Base-by-base conservation (phyloP, 64 coral and sea anemone species). In the Stichodactyla mertensii region DNA sequence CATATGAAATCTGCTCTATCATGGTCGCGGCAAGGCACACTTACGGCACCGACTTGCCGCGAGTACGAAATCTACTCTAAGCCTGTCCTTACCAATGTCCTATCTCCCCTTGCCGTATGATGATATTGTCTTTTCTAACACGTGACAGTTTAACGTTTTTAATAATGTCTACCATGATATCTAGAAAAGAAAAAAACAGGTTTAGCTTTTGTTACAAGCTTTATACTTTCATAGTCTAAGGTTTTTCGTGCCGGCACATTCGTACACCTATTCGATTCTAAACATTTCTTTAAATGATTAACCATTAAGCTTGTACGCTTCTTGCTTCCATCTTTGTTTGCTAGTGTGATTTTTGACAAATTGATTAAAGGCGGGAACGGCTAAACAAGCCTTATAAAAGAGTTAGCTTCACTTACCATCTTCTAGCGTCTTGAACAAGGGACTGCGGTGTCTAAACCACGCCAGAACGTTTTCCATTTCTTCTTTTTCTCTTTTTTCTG, bases 391-490 rank as follows among this genome's bases (percentile, higher is more conserved):
- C 7, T 18, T 56, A 56, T 58, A 58, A 58, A 58, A 5, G 8
- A 9, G 56, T 20, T 69, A 6, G 11, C 10, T 16, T 54, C 31
- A 58, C 71, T 55, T 52, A 89, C 89, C 85, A 57, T 91, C 90
- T 51, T 91, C 90, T 20, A 91, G 60, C 20, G 61, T 82, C 51
- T 87, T 91, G 78, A 91, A 91, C 16, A 91, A 52, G 3, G 85
- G 13, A 53, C 90, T 91, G n/a, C 53, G 86, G 71, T 91, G 90
- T 87, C 90, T 86, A 16, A 91, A 82, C 90, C 85, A 87, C 18
- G 60, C 22, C 57, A 91, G 16, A 26, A 91, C 82, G 7, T 16
- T 54, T 18, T 55, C 36, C 16, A 91, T 86, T 9, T 91, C 85
- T 6, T 67, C 23, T 16, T 69, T 24, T 14, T 87, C 86, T 45